A percentile compares a stretch with the other conserved stretches of the same genome.
Evolutionary conservation across 2,888 invertebrate genomes (phyloP).

Genomic region (Drosophila algonquin): DNA sequence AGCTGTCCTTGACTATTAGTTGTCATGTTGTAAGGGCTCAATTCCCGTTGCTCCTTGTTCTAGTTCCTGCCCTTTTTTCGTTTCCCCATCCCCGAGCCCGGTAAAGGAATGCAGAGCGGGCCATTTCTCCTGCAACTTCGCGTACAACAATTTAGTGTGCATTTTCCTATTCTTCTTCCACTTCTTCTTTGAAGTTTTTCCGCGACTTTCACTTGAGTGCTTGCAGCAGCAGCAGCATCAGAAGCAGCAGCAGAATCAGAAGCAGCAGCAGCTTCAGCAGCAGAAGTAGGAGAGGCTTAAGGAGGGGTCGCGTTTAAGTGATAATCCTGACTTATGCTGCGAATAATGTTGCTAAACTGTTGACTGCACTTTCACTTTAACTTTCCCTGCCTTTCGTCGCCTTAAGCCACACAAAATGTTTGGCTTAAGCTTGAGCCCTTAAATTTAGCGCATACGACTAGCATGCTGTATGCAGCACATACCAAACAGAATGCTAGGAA

Average conservation of each 20-base stretch:
- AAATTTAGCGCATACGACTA: not conserved
- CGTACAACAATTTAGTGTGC: conserved; percentile 65
- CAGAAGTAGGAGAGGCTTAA: conserved; percentile 1
- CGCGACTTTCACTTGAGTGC: conserved; percentile 57
- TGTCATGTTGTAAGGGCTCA: conserved; percentile 41
- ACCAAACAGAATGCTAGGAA: no score
- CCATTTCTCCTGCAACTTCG: conserved; percentile 59
- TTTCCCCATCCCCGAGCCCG: conserved; percentile 21
- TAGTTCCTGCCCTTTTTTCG: conserved; percentile 18
- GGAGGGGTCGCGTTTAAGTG: conserved; percentile 58
- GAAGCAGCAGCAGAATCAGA: not conserved
- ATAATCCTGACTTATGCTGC: conserved; percentile 78
- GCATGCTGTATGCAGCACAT: not conserved
- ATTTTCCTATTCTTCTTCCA: conserved; percentile 27
- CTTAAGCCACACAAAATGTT: conserved; percentile 23
- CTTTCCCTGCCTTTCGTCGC: conserved; percentile 13
- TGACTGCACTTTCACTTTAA: conserved; percentile 47
- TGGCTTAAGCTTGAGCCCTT: not conserved
- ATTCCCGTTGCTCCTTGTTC: conserved; percentile 16
- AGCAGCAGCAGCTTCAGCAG: not conserved
- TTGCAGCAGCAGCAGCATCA: not conserved
- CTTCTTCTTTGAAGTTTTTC: conserved; percentile 48
- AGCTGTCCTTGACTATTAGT: conserved; percentile 68
- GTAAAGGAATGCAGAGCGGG: conserved; percentile 33
- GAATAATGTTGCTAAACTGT: conserved; percentile 74